Conservation (phyloP, 2,113 vertebrate species). For the Delphinus delphis region DNA sequence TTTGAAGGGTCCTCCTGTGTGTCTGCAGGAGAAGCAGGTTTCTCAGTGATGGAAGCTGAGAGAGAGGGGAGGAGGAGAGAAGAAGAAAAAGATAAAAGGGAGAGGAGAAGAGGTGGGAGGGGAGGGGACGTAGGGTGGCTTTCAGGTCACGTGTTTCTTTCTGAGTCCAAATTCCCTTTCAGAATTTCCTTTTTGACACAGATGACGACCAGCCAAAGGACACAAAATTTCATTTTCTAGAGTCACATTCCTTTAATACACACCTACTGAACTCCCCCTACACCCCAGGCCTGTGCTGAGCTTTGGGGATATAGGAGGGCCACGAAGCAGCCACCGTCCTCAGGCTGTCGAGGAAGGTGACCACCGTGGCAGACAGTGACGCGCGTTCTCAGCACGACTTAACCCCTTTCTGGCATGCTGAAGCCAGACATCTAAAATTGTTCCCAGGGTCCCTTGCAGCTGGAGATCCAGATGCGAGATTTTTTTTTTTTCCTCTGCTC, state of each 20-base stretch:
- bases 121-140: background rate
- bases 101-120: fast-evolving
- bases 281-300: background rate
- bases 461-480: background rate
- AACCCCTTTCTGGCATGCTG: background rate
- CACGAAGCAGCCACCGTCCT: fast-evolving
- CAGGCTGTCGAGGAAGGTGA: background rate
- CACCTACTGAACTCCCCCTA: background rate
- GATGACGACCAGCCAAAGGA: background rate
- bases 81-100: too few relatives aligned
- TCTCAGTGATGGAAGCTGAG: background rate
- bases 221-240: background rate
- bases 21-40: background rate
- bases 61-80: background rate
- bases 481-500: background rate
- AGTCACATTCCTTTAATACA: background rate
- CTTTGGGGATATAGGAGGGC: background rate
- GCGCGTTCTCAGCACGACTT: background rate
- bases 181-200: background rate
- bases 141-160: background rate
- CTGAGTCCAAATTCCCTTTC: background rate
- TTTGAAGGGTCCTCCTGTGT: background rate
- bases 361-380: background rate
- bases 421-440: background rate
- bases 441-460: background rate